Conservation (phyloP, 2,888 invertebrate species). For the Xestia ashworthii region DNA sequence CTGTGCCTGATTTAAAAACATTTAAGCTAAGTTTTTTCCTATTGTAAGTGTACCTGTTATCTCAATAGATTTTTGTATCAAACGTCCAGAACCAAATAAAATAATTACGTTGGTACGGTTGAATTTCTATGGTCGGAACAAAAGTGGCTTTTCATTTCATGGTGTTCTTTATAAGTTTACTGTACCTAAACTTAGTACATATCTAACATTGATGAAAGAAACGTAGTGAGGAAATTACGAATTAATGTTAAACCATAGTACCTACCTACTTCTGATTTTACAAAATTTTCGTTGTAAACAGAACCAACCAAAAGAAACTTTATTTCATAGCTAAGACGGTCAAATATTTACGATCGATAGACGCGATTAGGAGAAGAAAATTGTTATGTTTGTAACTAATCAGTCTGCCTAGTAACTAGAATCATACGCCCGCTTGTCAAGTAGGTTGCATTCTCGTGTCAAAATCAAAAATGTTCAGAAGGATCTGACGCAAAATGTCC, state of each 20-base stretch:
- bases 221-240: not conserved
- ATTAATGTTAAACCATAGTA: not conserved
- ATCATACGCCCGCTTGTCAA: no score
- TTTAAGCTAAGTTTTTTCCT: constrained; percentile 6
- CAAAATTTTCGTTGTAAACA: not conserved
- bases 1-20: not conserved
- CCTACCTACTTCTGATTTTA: not conserved
- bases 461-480: no score
- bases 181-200: not conserved
- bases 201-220: not conserved
- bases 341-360: no score
- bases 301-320: not conserved
- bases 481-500: no score
- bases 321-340: no score
- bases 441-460: no score
- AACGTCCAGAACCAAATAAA: not conserved
- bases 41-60: not conserved
- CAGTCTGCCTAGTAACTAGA: no score
- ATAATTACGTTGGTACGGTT: not conserved
- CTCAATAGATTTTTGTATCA: not conserved
- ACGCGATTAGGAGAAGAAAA: no score
- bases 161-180: not conserved
- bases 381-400: no score
- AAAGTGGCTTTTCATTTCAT: not conserved
- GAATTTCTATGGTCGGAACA: not conserved